Percentiles rank a stretch among this genome's conserved stretches.
phyloP scores from a whole-genome alignment of 2,797 vertebrate genomes.

The Thunnus albacares region DNA sequence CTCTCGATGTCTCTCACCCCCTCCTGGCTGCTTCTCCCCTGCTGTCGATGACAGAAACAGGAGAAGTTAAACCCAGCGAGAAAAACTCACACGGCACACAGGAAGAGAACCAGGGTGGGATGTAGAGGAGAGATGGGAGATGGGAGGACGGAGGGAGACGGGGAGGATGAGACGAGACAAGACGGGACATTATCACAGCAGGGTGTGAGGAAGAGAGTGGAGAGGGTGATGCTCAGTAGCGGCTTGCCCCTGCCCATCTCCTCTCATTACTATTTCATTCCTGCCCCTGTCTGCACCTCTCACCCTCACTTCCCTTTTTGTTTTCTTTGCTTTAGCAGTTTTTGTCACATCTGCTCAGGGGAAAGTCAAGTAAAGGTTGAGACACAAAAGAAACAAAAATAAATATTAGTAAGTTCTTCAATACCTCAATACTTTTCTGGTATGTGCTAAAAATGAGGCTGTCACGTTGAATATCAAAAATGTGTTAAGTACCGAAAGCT shows the following conservation, averaged over 20 bases:
- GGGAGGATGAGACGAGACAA: slow-evolving; percentile 61
- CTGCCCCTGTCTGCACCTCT: slow-evolving; percentile 54
- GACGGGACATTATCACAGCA: slow-evolving; percentile 73
- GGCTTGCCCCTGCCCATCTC: slow-evolving; percentile 58
- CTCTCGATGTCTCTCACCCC: slow-evolving; percentile 69
- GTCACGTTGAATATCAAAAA: not conserved
- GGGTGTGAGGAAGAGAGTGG: slow-evolving; percentile 48
- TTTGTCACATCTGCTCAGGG: slow-evolving; percentile 38
- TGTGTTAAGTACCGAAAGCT: not conserved
- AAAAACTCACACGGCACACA: not conserved
- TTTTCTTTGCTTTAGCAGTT: slow-evolving; percentile 36
- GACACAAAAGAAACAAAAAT: slow-evolving; percentile 15
- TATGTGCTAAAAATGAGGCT: not conserved
- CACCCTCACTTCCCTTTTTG: slow-evolving; percentile 41
- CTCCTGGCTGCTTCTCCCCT: slow-evolving; percentile 56
- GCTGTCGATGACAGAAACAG: slow-evolving; percentile 62
- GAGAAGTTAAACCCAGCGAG: slow-evolving; percentile 46
- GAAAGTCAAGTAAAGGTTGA: slow-evolving; percentile 35
- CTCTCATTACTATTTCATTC: slow-evolving; percentile 81
- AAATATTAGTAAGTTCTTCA: not conserved
- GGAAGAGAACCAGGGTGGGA: not conserved
- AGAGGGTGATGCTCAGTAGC: slow-evolving; percentile 47
- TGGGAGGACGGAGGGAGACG: slow-evolving; percentile 50
- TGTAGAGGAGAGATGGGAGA: slow-evolving; percentile 8
- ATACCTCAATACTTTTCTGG: not conserved